Conservation (phyloP, 35 echinoderm and acorn worm genomes). For the Chiridota heheva region DNA sequence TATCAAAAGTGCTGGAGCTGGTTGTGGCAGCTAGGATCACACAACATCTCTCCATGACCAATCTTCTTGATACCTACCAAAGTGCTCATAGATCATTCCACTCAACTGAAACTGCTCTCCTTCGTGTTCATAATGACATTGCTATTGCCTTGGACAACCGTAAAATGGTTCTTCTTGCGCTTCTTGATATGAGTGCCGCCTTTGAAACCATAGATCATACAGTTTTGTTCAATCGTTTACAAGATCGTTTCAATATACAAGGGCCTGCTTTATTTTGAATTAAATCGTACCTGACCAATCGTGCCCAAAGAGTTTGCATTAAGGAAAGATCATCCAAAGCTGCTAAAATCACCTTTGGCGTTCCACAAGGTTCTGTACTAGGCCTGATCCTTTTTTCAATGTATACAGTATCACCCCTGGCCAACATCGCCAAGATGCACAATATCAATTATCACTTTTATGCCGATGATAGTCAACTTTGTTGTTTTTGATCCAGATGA, state of each 20-base stretch:
- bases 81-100: conserved; percentile 35
- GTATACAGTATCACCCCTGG: conserved; percentile 55
- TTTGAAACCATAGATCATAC: conserved; percentile 63
- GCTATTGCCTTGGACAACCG: conserved; percentile 33
- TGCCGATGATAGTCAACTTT: conserved; percentile 73
- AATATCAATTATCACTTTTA: conserved; percentile 53
- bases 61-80: conserved; percentile 25
- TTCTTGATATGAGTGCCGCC: conserved; percentile 61
- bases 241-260: conserved; percentile 27
- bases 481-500: conserved; percentile 52
- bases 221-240: conserved; percentile 44
- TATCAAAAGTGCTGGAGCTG: conserved; percentile 56
- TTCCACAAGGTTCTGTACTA: conserved; percentile 70
- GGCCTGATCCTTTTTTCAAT: conserved; percentile 53
- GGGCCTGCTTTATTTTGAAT: conserved; percentile 11
- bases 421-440: conserved; percentile 48
- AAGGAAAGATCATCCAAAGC: conserved; percentile 17
- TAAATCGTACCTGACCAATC: conserved; percentile 53
- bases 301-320: conserved; percentile 40
- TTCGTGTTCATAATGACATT: conserved; percentile 15
- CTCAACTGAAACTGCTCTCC: conserved; percentile 40
- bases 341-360: conserved; percentile 5
- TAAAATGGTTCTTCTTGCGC: conserved; percentile 9
- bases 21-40: conserved; percentile 39
- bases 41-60: not conserved